A percentile compares a stretch with the other conserved stretches of the same genome.
These are phyloP conservation scores for Mormyrus hasselquistii DNA, from an alignment of 2,797 vertebrate genomes.

Conservation along the genomic window DNA sequence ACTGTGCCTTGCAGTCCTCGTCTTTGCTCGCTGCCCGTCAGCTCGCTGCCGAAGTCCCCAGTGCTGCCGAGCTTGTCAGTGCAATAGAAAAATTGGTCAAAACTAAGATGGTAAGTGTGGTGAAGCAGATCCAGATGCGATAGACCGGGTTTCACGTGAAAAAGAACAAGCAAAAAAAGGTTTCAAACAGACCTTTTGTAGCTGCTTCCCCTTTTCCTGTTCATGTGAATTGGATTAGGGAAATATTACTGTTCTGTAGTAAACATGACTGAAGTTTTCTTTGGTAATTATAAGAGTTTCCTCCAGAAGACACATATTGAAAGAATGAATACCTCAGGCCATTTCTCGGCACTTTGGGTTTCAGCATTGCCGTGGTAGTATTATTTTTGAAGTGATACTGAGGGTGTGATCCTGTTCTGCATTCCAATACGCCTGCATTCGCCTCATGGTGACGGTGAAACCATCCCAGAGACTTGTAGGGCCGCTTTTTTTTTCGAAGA, in stretches of 20 bases:
- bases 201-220: conserved; percentile 24
- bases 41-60: conserved; percentile 66
- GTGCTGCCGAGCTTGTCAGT: conserved; percentile 76
- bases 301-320: neutral
- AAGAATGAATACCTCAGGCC: neutral
- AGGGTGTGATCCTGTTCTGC: neutral
- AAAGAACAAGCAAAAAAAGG: neutral
- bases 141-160: neutral
- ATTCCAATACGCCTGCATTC: neutral
- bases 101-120: conserved; percentile 76
- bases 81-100: conserved; percentile 79
- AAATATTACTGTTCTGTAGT: neutral
- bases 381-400: neutral
- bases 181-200: neutral
- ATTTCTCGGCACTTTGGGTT: neutral
- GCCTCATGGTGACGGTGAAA: neutral
- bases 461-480: neutral
- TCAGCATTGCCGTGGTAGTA: neutral
- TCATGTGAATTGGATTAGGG: neutral
- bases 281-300: neutral
- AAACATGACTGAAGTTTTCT: neutral
- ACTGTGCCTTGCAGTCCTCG: conserved; percentile 71
- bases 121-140: neutral
- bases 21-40: conserved; percentile 74
- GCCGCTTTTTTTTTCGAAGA: neutral